Base-by-base conservation (phyloP, 2,888 invertebrate genomes). In the Lydus trimaculatus region DNA sequence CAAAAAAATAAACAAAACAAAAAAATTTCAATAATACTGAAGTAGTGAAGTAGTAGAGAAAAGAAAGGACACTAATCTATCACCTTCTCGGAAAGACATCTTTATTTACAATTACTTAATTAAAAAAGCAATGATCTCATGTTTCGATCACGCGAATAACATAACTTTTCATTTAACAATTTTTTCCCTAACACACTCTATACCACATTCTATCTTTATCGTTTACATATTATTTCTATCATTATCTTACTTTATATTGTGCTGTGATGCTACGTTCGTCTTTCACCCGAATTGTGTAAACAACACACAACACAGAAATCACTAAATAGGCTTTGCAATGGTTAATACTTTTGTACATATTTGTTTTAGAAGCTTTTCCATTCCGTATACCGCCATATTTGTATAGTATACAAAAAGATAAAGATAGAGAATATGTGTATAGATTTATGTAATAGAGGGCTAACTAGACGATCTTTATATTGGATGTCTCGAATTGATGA, bases 301-400 rank as follows among this genome's bases (percentile, higher is more conserved):
- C 76, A 8, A 73, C 76, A 77, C 67, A 73, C 71, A 74, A 75
- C 79, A 81, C 77, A 80, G 69, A 75, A 75, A 78, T 75, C 76
- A 72, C 71, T 78, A 79, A 81, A 80, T 78, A 79, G 80, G 73
- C 74, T 73, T 72, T 76, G 74, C 78, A 76, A 76, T 73, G 79
- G 80, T 43, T 83, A 84, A 84, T 83, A 83, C 84, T 72, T 76
- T 76, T 71, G 80, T 78, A 82, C 80, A 84, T 84, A 84, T 84
- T 84, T 81, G 79, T 76, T 75, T 75, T 75, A 75, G 76, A 64
- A 73, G 80, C 83, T 82, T 83, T 70, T 83, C 75, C 75, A 78
- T 43, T 78, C 75, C 70, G 74, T 74, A n/a, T n/a, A 77, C 83
- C 82, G 81, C 81, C 79, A 78, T 81, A 75, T 82, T 82, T 81